These are phyloP conservation scores for Scaptodrosophila lebanonensis DNA, from an alignment of 1,140 invertebrate species.

Conservation along the genomic window DNA sequence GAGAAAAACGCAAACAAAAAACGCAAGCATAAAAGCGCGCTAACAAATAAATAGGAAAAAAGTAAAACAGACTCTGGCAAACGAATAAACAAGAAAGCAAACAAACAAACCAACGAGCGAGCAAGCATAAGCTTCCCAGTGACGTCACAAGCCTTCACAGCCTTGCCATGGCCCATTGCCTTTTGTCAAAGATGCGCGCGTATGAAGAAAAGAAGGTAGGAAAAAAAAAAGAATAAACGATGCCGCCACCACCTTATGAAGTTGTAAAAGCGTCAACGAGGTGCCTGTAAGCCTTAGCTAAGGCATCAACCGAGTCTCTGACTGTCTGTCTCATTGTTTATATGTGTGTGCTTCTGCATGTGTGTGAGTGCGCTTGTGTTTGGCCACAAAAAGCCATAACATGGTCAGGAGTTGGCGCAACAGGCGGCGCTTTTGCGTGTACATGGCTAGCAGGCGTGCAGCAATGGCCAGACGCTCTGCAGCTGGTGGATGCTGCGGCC, in stretches of 20 bases:
- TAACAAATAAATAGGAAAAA: too few species aligned
- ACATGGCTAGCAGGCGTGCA: conserved; percentile 57
- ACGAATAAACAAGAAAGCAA: conserved; percentile 1
- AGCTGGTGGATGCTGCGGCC: not conserved
- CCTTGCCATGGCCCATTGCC: too few species aligned
- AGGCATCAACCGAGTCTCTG: conserved; percentile 14
- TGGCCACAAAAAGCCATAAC: conserved; percentile 5
- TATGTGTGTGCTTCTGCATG: not conserved
- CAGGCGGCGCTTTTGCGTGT: conserved; percentile 55
- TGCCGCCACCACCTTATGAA: conserved; percentile 49
- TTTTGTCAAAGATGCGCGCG: conserved; percentile 43
- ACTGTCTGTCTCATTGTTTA: not conserved
- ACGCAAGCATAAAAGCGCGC: too few species aligned
- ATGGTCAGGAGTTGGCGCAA: conserved; percentile 53
- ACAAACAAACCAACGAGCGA: not conserved
- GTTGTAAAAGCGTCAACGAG: conserved; percentile 45
- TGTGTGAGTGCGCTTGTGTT: not conserved
- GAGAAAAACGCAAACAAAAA: conserved; percentile 14
- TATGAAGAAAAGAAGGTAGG: conserved; percentile 46
- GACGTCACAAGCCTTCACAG: conserved; percentile 37
- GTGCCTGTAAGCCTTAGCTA: conserved; percentile 50
- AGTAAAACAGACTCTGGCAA: too few species aligned
- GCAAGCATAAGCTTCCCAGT: conserved; percentile 11
- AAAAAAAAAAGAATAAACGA: conserved; percentile 16
- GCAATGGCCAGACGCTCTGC: conserved; percentile 30